Conservation (phyloP, 2,888 invertebrate genomes). For the Linnaemya tessellans region DNA sequence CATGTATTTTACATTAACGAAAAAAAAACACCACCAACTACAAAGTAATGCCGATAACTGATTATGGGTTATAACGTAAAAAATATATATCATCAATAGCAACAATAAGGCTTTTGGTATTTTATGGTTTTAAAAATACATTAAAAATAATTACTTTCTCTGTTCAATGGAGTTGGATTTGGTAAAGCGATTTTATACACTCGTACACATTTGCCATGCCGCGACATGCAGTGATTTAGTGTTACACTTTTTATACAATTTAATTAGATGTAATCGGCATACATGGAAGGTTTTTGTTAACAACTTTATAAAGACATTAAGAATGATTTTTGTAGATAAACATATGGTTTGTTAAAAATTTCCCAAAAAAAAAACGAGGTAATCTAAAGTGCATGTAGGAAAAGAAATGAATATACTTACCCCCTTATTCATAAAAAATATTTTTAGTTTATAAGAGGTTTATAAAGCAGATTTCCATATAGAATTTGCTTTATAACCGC, state of each 20-base stretch:
- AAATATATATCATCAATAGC: slow-evolving; percentile 55
- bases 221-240: slow-evolving; percentile 29
- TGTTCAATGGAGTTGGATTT: slow-evolving; percentile 8
- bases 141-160: slow-evolving; percentile 57
- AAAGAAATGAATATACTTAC: neutral
- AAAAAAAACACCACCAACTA: slow-evolving; percentile 13
- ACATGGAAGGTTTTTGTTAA: neutral
- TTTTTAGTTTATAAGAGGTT: too few species aligned
- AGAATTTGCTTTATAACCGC: too few species aligned
- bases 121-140: slow-evolving; percentile 43
- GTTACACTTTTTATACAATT: slow-evolving; percentile 10
- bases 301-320: slow-evolving; percentile 48
- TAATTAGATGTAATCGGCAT: slow-evolving; percentile 32
- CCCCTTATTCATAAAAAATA: too few species aligned
- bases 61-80: slow-evolving; percentile 55
- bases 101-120: slow-evolving; percentile 30
- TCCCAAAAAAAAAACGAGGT: neutral
- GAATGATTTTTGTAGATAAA: neutral
- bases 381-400: neutral
- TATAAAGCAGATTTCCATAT: too few species aligned
- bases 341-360: neutral
- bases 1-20: slow-evolving; percentile 19
- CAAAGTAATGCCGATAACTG: slow-evolving; percentile 60
- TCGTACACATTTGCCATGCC: neutral
- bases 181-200: neutral